phyloP scores from a whole-genome alignment of 2,797 vertebrate genomes.

The Scarus forsteni region DNA sequence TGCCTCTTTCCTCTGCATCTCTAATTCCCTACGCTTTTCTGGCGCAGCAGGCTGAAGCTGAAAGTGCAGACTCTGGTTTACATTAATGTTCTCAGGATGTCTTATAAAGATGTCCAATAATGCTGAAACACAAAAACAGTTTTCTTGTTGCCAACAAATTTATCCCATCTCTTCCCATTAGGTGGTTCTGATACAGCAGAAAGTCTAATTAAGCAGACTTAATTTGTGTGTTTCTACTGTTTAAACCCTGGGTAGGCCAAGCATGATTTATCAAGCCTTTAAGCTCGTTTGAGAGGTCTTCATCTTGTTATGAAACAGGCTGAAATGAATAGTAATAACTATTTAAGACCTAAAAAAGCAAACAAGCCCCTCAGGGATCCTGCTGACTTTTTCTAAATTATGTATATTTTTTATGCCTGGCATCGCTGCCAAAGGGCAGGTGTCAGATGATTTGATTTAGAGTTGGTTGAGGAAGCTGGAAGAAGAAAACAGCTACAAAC shows the following conservation, averaged over 20 bases:
- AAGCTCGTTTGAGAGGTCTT: background rate
- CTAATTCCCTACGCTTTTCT: slow-evolving; percentile 2
- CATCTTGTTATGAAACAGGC: too few species aligned
- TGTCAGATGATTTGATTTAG: too few species aligned
- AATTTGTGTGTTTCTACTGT: slow-evolving; percentile 8
- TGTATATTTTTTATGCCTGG: too few species aligned
- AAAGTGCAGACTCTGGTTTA: background rate
- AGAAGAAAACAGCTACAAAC: too few species aligned
- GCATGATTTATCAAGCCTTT: background rate
- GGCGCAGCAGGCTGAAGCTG: background rate
- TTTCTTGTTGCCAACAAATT: background rate
- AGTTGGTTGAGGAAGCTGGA: too few species aligned
- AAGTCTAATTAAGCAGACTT: background rate
- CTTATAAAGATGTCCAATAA: background rate
- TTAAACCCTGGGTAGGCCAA: background rate
- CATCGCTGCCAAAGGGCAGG: too few species aligned
- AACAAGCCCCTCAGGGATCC: too few species aligned
- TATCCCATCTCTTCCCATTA: too few species aligned
- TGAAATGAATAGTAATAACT: too few species aligned
- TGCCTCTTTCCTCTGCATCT: background rate
- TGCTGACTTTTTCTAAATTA: too few species aligned
- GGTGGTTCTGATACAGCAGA: background rate
- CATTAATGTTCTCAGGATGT: background rate
- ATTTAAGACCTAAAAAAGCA: too few species aligned
- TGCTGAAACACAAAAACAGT: background rate